Evolutionary conservation across 1,140 invertebrate species (phyloP).

Genomic region (Nasonia vitripennis): DNA sequence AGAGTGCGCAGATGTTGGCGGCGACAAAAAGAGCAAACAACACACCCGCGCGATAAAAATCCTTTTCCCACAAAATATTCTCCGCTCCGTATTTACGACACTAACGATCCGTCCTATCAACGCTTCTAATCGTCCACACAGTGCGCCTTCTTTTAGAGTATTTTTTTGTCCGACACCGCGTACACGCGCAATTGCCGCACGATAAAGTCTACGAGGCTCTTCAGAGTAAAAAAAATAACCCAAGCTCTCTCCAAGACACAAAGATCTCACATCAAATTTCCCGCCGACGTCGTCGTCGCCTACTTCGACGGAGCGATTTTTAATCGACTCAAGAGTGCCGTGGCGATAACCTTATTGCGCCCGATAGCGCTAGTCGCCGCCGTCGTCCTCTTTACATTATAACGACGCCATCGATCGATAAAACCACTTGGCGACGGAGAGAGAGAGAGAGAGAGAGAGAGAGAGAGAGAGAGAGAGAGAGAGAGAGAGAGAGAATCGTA

Average conservation of each 20-base stretch:
- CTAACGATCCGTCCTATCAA: neutral
- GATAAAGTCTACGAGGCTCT: neutral
- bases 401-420: conserved; percentile 51
- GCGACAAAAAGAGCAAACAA: neutral
- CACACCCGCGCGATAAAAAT: neutral
- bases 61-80: neutral
- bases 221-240: neutral
- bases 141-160: neutral
- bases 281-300: neutral
- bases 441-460: neutral
- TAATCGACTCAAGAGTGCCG: conserved; percentile 44
- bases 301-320: conserved; percentile 18
- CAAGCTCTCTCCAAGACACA: neutral
- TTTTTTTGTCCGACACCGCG: neutral
- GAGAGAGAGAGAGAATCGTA: conserved; percentile 24
- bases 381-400: conserved; percentile 48
- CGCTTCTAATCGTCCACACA: neutral
- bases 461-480: conserved; percentile 13
- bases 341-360: conserved; percentile 49
- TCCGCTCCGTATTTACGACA: neutral
- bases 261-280: conserved; percentile 10
- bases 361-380: conserved; percentile 33
- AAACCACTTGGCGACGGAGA: conserved; percentile 38
- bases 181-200: neutral
- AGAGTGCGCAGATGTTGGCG: neutral